Evolutionary conservation across 2,888 invertebrate species (phyloP).

Genomic region (Rhagophthalmus giganteus): DNA sequence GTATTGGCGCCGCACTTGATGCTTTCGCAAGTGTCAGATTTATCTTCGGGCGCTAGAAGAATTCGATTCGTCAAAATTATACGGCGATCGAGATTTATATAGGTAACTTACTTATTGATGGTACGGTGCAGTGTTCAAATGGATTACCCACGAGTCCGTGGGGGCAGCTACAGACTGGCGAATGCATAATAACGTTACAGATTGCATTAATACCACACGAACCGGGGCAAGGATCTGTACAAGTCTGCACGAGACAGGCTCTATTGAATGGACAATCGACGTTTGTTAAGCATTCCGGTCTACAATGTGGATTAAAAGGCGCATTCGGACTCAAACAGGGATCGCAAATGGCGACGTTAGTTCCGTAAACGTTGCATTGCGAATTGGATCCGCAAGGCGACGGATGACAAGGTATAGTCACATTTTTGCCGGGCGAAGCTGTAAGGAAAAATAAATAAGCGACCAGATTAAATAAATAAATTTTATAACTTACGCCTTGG

Average conservation of each 20-base stretch:
- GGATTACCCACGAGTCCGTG: slow-evolving; percentile 73
- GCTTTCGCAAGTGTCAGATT: slow-evolving; percentile 65
- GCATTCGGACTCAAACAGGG: slow-evolving; percentile 72
- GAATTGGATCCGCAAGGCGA: slow-evolving; percentile 74
- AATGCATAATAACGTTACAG: slow-evolving; percentile 71
- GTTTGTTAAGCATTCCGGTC: slow-evolving; percentile 81
- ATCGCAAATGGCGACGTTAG: slow-evolving; percentile 78
- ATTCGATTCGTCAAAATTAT: background rate
- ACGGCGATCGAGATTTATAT: too few species aligned
- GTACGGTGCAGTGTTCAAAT: slow-evolving; percentile 70
- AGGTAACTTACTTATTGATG: slow-evolving; percentile 33
- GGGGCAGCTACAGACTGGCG: slow-evolving; percentile 73
- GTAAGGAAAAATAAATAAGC: slow-evolving; percentile 8
- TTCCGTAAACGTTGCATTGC: slow-evolving; percentile 70
- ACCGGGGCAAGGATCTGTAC: slow-evolving; percentile 78
- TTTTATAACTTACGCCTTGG: slow-evolving; percentile 59
- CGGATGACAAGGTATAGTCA: slow-evolving; percentile 71
- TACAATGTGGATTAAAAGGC: slow-evolving; percentile 71
- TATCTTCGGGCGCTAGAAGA: slow-evolving; percentile 54
- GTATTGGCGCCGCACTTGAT: slow-evolving; percentile 76
- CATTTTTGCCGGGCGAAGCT: slow-evolving; percentile 59
- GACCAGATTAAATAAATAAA: too few species aligned
- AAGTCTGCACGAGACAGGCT: slow-evolving; percentile 74
- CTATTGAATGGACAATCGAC: slow-evolving; percentile 78
- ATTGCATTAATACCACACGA: slow-evolving; percentile 76